Conservation (phyloP, 2,113 vertebrate species). For the Atrichornis clamosus region DNA sequence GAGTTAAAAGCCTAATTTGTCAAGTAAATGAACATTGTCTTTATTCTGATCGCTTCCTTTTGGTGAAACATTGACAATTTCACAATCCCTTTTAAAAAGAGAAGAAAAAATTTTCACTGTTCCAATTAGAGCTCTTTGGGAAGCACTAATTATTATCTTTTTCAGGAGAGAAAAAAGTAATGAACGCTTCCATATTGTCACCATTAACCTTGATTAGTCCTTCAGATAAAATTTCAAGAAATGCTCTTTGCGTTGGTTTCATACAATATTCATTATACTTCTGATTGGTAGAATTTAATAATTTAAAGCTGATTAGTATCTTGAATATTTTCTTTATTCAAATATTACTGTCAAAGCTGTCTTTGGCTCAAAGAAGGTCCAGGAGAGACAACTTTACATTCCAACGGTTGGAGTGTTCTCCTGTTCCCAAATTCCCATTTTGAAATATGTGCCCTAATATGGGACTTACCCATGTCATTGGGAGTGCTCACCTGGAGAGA, state of each 20-base stretch:
- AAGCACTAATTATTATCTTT: slow-evolving; percentile 19
- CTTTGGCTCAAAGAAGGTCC: neutral
- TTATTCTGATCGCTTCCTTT: slow-evolving; percentile 20
- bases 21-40: slow-evolving; percentile 40
- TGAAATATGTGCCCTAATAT: neutral
- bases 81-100: neutral
- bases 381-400: neutral
- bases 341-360: neutral
- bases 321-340: neutral
- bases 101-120: neutral
- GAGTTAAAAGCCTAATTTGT: slow-evolving; percentile 31
- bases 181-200: neutral
- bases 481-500: neutral
- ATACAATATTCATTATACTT: neutral
- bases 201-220: neutral
- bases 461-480: rapidly evolving
- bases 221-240: slow-evolving; percentile 25
- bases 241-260: neutral
- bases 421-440: neutral
- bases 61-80: slow-evolving; percentile 9
- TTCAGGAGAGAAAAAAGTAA: neutral
- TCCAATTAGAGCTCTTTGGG: neutral
- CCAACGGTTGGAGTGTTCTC: neutral
- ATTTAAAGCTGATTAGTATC: neutral
- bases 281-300: neutral